Percentiles rank a stretch among this genome's conserved stretches.
Evolutionary conservation across 2,797 vertebrate genomes (phyloP).

Genomic region (Clarias laeviceps): DNA sequence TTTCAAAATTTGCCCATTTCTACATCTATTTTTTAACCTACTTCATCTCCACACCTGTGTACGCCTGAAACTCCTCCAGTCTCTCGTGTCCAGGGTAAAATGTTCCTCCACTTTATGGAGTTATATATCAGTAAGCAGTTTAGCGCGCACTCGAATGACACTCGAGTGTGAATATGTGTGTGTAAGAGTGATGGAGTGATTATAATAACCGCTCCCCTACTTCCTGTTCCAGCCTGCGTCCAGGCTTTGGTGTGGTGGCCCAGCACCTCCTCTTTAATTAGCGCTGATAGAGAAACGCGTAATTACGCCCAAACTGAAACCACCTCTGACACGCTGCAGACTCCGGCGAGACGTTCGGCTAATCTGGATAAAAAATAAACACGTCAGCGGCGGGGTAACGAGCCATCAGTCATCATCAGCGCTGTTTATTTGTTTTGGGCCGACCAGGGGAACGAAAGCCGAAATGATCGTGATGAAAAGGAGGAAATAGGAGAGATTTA

Average conservation of each 20-base stretch:
- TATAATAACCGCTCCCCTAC: constrained; percentile 11
- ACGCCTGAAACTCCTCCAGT: background rate
- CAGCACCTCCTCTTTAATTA: constrained; percentile 45
- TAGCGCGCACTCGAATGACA: background rate
- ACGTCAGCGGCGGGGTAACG: constrained; percentile 63
- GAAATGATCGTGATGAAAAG: constrained; percentile 47
- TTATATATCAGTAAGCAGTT: background rate
- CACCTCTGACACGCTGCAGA: constrained; percentile 66
- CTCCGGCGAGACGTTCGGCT: constrained; percentile 51
- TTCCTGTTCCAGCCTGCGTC: constrained; percentile 67
- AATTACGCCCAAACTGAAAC: constrained; percentile 50
- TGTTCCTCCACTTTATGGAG: background rate
- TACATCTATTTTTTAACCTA: background rate
- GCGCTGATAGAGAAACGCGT: constrained; percentile 50
- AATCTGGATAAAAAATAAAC: constrained; percentile 61
- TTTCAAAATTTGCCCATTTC: background rate
- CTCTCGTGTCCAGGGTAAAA: background rate
- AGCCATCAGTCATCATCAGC: constrained; percentile 79
- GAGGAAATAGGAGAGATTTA: constrained; percentile 31
- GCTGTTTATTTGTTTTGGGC: constrained; percentile 76
- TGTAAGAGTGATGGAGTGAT: constrained; percentile 28
- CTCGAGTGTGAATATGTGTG: constrained; percentile 58
- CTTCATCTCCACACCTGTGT: too few species aligned
- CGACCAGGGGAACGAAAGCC: constrained; percentile 53
- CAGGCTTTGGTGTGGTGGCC: constrained; percentile 64